Percentiles rank a stretch among this genome's conserved stretches.
Conservation (phyloP, 2,113 vertebrate genomes). For the Corvus hawaiiensis region DNA sequence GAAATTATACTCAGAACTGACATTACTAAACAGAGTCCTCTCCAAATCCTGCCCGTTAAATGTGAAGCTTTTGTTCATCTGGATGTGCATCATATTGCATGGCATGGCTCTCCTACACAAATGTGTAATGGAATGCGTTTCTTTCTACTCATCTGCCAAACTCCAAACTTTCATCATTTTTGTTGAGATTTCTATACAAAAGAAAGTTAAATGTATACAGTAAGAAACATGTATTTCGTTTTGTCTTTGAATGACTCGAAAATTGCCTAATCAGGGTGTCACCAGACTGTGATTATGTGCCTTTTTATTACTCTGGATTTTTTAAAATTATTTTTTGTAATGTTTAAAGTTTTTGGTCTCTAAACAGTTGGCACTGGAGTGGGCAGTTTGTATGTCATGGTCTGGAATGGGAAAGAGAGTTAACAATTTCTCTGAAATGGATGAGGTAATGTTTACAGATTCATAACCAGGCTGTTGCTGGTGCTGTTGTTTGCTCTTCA, state of each 20-base stretch:
- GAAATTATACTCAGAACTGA: background rate
- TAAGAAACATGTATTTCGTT: background rate
- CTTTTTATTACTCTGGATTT: background rate
- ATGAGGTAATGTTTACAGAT: background rate
- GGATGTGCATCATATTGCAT: background rate
- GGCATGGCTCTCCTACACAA: background rate
- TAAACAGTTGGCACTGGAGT: background rate
- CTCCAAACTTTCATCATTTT: background rate
- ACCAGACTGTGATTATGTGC: background rate
- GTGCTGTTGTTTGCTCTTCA: slow-evolving; percentile 35
- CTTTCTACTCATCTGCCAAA: background rate
- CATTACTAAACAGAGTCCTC: background rate
- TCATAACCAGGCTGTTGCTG: background rate
- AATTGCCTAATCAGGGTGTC: background rate
- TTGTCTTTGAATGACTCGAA: background rate
- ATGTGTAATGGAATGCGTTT: background rate
- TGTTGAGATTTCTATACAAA: background rate
- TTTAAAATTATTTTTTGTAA: background rate
- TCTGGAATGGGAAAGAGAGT: background rate
- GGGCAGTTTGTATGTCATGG: background rate
- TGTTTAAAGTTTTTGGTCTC: background rate
- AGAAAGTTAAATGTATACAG: background rate
- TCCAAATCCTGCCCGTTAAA: background rate
- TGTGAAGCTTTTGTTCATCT: background rate
- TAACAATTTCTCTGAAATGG: background rate